These are phyloP conservation scores for Puntigrus tetrazona DNA, from an alignment of 2,113 vertebrate species.

Conservation along the genomic window DNA sequence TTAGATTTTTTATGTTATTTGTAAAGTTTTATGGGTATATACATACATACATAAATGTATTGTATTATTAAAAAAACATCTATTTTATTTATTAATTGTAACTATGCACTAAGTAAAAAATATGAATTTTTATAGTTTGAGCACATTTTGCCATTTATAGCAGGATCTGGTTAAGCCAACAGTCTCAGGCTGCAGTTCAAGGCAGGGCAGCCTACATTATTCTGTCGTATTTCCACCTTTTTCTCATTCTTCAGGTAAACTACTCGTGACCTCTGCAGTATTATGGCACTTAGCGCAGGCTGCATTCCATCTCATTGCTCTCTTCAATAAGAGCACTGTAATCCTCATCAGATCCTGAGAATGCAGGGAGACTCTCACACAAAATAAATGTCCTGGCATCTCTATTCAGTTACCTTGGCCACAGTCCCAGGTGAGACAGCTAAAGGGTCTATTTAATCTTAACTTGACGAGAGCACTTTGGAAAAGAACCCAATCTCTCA, in stretches of 20 bases:
- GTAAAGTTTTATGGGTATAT: too few species aligned
- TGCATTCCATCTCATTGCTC: conserved; percentile 10
- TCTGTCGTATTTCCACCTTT: neutral
- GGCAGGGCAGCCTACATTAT: neutral
- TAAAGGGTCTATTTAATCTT: conserved; percentile 61
- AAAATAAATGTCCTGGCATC: conserved; percentile 46
- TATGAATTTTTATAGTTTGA: neutral
- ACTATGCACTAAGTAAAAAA: neutral
- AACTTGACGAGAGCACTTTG: conserved; percentile 51
- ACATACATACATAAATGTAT: too few species aligned
- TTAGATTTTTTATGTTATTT: too few species aligned
- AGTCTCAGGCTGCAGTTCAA: neutral
- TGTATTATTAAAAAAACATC: too few species aligned
- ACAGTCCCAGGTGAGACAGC: conserved; percentile 55
- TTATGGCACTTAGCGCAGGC: neutral
- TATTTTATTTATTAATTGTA: too few species aligned
- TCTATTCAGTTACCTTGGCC: conserved; percentile 59
- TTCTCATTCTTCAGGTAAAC: conserved; percentile 4
- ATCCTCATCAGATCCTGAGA: conserved; percentile 46
- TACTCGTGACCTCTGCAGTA: neutral
- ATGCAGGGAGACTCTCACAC: conserved; percentile 42
- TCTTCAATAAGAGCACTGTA: conserved; percentile 34
- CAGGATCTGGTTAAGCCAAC: neutral
- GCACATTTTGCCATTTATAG: neutral
- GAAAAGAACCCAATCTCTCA: conserved; percentile 61